Evolutionary conservation across 2,888 invertebrate species (phyloP), one percentile per base, ranked within the genome.

Genomic region (Philaethria dido): DNA sequence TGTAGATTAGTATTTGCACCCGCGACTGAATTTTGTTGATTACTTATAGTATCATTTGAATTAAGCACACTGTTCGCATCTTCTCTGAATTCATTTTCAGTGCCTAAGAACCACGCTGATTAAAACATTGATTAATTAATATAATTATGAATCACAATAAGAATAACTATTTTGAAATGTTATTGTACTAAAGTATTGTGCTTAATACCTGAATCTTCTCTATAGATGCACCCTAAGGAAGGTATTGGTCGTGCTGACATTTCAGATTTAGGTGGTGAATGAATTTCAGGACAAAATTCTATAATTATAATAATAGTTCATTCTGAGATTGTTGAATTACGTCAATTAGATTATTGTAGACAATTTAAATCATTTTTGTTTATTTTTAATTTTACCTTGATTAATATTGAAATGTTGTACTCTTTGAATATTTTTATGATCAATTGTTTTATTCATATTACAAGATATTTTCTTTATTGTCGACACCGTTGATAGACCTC

Each of bases 161-260:
- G 22, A 8, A 22, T 3, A 0, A n/a, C 25, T 25, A 13, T n/a
- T n/a, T 25, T 25, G 1, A 50, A 50, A 50, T 16, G 8, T 22
- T n/a, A n/a, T 5, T 29, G 6, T 50, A 50, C 2, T 9, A 16
- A 52, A n/a, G 5, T n/a, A 42, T 20, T 3, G 20, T 20, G 6
- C 33, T 80, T 78, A 61, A 74, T 78, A 61, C 77, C 75, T 25
- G 77, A 68, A 69, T 77, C 71, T 33, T 74, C 73, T 36, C 75
- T 73, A 68, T 83, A 83, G 69, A 86, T 79, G n/a, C 81, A 77
- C 9, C 79, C 83, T 42, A 83, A 69, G 20, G 78, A 78, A 3
- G 88, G 87, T 64, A 87, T 86, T 1, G 88, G 87, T 65, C 82
- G 79, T 2, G 81, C 74, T 8, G 77, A 64, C 13, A 77, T 75